Evolutionary conservation across 2,113 vertebrate genomes (phyloP), one percentile per base, ranked within the genome.

Genomic region (Misgurnus mizolepis): DNA sequence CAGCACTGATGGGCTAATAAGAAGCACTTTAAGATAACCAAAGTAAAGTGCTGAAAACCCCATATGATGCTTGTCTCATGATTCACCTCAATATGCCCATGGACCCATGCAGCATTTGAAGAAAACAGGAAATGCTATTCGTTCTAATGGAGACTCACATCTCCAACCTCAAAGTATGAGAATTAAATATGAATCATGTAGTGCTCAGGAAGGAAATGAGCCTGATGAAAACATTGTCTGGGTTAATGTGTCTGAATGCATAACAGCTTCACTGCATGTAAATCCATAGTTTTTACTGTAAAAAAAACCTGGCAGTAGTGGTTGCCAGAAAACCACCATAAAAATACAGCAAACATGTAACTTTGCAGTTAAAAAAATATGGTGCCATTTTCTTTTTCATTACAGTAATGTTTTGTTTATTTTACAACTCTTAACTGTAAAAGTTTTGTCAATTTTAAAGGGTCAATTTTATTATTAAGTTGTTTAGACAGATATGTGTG

Each of bases 191-290:
- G 71, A 74, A 74, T 74, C 58, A 49, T 39, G 43, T 4, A 50
- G 60, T 43, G 14, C 49, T 64, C 17, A 49, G 73, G 4, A 15
- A 62, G 58, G 22, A 75, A 75, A 49, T 45, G 56, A 75, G 22
- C 72, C 43, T 11, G 72, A 75, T 64, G 60, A 75, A 61, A 58
- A 45, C 56, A 74, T 61, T 10, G 56, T 47, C 6, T 14, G 15
- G 55, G 56, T 61, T 74, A 74, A 74, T 74, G 56, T 74, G 73
- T 14, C 11, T 64, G 1, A 50, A 75, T 64, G 43, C 12, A 49
- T 75, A 62, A 75, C 41, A 34, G 10, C 7, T 22, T 58, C 12
- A 41, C 70, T 58, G 50, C 27, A 34, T 34, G 27, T 34, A 34
- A 34, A 34, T 34, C 27, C 27, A 34, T 2, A 34, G 27, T 34